These are phyloP conservation scores for Ryuthela nishihirai DNA, from an alignment of 2,888 invertebrate species.

Conservation along the genomic window DNA sequence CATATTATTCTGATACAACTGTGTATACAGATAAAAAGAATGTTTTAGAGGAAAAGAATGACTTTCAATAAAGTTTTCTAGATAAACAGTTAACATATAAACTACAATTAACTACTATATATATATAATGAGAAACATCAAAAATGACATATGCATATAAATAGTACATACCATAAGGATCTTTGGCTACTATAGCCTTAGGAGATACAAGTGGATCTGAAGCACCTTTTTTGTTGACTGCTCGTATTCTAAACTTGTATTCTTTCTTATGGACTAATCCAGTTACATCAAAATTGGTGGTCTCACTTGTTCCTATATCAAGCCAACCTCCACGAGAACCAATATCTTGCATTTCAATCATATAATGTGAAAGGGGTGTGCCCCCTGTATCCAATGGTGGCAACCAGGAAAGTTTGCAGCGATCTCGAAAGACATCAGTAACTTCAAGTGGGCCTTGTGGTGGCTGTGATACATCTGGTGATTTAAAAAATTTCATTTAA, in stretches of 20 bases:
- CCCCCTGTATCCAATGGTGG: constrained; percentile 85
- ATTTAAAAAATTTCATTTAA: too few species aligned
- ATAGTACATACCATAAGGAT: constrained; percentile 70
- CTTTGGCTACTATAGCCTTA: constrained; percentile 86
- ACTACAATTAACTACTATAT: too few species aligned
- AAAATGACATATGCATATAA: too few species aligned
- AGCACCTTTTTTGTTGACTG: constrained; percentile 87
- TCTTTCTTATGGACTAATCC: constrained; percentile 85
- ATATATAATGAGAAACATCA: too few species aligned
- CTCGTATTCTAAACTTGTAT: constrained; percentile 86
- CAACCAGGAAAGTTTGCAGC: constrained; percentile 83
- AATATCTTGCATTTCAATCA: constrained; percentile 72
- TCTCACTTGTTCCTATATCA: constrained; percentile 68
- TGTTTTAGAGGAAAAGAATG: too few species aligned
- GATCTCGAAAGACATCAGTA: constrained; percentile 78
- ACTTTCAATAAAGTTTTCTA: too few species aligned
- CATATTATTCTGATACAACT: too few species aligned
- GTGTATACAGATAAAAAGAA: too few species aligned
- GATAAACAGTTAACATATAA: too few species aligned
- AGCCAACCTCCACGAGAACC: constrained; percentile 70
- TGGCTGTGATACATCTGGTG: constrained; percentile 66
- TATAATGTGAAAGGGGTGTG: constrained; percentile 74
- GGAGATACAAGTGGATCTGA: constrained; percentile 85
- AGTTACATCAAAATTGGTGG: constrained; percentile 72
- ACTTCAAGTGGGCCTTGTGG: constrained; percentile 77